Base-by-base conservation (phyloP, 2,113 vertebrate species). In the Hyla sarda region DNA sequence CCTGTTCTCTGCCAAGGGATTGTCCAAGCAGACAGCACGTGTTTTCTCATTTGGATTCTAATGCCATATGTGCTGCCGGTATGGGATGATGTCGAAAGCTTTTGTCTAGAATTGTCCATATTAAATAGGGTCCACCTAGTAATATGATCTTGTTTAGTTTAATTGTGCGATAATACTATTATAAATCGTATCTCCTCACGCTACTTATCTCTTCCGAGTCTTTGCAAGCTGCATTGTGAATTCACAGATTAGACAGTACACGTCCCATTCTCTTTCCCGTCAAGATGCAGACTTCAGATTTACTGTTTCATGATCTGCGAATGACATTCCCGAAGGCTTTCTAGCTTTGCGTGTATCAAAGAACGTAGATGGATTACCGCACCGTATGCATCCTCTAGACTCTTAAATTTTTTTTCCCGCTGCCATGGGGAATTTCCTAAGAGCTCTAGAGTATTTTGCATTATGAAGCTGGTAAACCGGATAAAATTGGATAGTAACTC, bases 361-460 rank as follows among this genome's bases (percentile, higher is more conserved):
- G 88, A 88, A 84, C 86, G 78, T 2, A 89, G 88, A 89, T 76
- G 75, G 88, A 88, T 78, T 84, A 47, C 73, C 45, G 13, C 0
- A 14, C 85, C 85, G 48, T 80, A 83, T 77, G 81, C 82, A 84
- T 86, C 79, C 88, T 87, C 86, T 77, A 72, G 84, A 77, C 84
- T 60, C 48, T 28, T 80, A 47, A 80, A 65, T 48, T 80, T 81
- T 13, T 56, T 37, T 81, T n/a, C n/a, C n/a, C n/a, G 23, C 7
- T 80, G 78, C 78, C 78, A 65, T n/a, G 25, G 56, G 78, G 78
- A 23, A 81, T 21, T 45, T 65, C 78, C 19, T 17, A 81, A 45
- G 34, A 58, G 30, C 37, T 81, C 78, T 62, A 28, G 56, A 47
- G 54, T 47, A 47, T 65, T 47, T 47, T 8, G 23, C 58, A 62